Evolutionary conservation across 2,113 vertebrate species (phyloP).

Genomic region (Formicarius rufipectus): DNA sequence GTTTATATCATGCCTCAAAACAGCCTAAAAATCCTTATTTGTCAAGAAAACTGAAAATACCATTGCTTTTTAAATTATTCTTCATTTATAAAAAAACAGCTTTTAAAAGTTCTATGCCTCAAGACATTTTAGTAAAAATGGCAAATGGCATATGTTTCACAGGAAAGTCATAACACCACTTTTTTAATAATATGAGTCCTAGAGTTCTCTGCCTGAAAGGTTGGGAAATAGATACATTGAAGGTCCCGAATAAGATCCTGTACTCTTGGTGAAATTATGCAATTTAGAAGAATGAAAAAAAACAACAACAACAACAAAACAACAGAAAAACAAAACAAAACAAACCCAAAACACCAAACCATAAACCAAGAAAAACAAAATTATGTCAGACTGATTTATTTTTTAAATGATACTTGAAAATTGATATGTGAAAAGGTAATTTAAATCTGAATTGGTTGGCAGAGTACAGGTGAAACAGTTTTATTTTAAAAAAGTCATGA

Average conservation of each 20-base stretch:
- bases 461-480: not conserved
- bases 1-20: not conserved
- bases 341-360: no score
- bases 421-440: not conserved
- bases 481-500: not conserved
- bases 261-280: not conserved
- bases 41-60: not conserved
- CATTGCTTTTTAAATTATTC: not conserved
- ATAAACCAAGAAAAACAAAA: not conserved
- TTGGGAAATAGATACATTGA: not conserved
- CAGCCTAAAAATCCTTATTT: not conserved
- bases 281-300: not conserved
- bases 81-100: not conserved
- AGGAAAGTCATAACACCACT: not conserved
- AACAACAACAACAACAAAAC: no score
- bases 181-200: not conserved
- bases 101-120: not conserved
- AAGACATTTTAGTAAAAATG: not conserved
- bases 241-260: not conserved
- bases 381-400: not conserved
- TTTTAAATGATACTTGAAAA: not conserved
- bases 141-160: not conserved
- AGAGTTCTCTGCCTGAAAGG: not conserved
- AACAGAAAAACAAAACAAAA: no score
- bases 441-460: not conserved